phyloP scores from a whole-genome alignment of 2,797 vertebrate genomes.

The Pseudocheirus occidentalis region DNA sequence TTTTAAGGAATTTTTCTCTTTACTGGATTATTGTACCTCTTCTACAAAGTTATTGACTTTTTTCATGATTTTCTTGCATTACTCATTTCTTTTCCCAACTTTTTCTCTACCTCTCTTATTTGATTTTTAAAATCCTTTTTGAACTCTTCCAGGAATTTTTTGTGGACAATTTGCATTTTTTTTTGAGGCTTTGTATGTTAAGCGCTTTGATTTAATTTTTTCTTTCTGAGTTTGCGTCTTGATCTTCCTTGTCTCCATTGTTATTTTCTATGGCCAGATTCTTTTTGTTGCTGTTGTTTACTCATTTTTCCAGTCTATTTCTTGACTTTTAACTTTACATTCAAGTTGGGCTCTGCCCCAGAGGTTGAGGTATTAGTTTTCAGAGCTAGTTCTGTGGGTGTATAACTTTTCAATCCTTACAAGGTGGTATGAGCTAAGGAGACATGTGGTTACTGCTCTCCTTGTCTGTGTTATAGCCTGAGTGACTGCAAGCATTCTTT shows the following conservation, averaged over 20 bases:
- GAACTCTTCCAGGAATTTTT: no score
- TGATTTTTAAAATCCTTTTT: no score
- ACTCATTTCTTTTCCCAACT: no score
- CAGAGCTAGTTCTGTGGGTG: not conserved
- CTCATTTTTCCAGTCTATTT: not conserved
- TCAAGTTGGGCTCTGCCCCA: not conserved
- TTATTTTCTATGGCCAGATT: not conserved
- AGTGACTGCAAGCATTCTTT: no score
- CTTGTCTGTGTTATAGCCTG: not conserved
- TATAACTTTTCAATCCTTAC: not conserved
- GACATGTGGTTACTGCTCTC: not conserved
- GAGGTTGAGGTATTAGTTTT: not conserved
- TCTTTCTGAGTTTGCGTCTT: not conserved
- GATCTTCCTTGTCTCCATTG: not conserved
- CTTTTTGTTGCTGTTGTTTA: not conserved
- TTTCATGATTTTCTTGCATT: no score
- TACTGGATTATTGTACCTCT: no score
- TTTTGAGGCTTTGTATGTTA: not conserved
- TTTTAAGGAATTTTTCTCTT: no score
- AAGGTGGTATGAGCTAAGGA: not conserved
- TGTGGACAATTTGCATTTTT: no score
- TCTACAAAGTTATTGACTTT: no score
- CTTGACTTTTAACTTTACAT: not conserved
- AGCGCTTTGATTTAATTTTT: not conserved
- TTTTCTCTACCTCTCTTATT: no score